Base-by-base conservation (phyloP, 2,888 invertebrate species). In the Dynastes maya region DNA sequence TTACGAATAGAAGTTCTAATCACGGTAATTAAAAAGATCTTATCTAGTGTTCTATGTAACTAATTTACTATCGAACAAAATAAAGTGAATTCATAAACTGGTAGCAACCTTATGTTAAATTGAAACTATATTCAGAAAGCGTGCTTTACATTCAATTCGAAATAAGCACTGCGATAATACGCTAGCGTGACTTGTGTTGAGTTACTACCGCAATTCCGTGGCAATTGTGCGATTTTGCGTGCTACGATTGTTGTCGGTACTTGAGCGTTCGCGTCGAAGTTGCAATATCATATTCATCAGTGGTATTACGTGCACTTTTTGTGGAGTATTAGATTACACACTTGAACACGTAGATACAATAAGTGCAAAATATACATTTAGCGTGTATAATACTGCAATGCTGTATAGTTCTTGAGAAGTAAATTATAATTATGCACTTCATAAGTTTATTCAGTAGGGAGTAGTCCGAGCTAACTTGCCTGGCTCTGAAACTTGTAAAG, bases 211-310 rank as follows among this genome's bases (percentile, higher is more conserved):
- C 13, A 13, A 32, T 55, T 6, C 32, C 29, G 32, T 63, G 55
- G 55, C 8, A 63, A 63, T 63, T 29, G 63, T 32, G 32, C 11
- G 32, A 63, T 32, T 32, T 63, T 8, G 63, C 32, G 63, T 63
- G 32, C 63, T 13, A 11, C 29, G 13, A 63, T 11, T 27, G 32
- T 27, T 63, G 63, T 11, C 63, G 29, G 9, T 63, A 32, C 63
- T 63, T 63, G 63, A 22, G 8, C 6, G 13, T n/a, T 9, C 63
- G 29, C 32, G 63, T 63, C 29, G 8, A 63, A 63, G 29, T 63
- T 29, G 55, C 11, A 9, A 29, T 29, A 63, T 63, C 63, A 63
- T n/a, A 63, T 63, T 63, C 63, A 32, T 63, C n/a, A 32, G 29
- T 63, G 2, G 11, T n/a, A 32, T 63, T 63, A 63, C 32, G 29